phyloP scores from a whole-genome alignment of 2,113 vertebrate species.

The Numida meleagris region DNA sequence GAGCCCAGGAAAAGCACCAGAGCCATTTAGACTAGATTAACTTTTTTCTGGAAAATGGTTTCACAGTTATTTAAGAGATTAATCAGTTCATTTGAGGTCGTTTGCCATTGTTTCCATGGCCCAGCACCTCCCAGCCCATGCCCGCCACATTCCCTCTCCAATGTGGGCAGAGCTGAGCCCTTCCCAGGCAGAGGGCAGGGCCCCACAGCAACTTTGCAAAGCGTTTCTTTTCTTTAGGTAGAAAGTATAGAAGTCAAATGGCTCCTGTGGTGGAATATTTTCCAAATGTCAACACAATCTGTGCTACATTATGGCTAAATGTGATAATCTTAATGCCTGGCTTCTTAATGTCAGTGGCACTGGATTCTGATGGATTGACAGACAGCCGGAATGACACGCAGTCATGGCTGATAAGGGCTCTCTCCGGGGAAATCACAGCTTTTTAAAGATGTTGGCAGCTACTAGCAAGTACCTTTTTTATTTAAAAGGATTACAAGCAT shows the following conservation, averaged over 20 bases:
- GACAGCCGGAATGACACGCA: constrained; percentile 67
- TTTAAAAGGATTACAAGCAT: constrained; percentile 67
- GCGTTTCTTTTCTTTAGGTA: constrained; percentile 45
- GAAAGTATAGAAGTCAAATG: constrained; percentile 72
- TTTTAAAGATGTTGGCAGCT: constrained; percentile 58
- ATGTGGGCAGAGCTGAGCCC: neutral
- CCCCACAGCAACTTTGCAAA: neutral
- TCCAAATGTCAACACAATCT: constrained; percentile 82
- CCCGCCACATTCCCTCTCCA: neutral
- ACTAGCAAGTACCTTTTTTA: constrained; percentile 60
- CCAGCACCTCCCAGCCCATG: neutral
- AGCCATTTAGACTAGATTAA: constrained; percentile 79
- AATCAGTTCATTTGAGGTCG: constrained; percentile 71
- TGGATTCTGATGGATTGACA: constrained; percentile 67
- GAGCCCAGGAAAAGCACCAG: constrained; percentile 68
- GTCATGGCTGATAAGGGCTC: constrained; percentile 43
- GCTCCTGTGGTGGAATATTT: constrained; percentile 77
- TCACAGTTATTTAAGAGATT: constrained; percentile 77
- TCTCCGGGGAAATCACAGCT: constrained; percentile 69
- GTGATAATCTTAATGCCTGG: constrained; percentile 69
- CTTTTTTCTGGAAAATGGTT: constrained; percentile 66
- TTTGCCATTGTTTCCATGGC: constrained; percentile 16
- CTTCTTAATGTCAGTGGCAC: constrained; percentile 77
- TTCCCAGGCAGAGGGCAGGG: neutral
- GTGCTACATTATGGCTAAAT: constrained; percentile 74